phyloP scores from a whole-genome alignment of 2,797 vertebrate species.

The Poeciliopsis infans region DNA sequence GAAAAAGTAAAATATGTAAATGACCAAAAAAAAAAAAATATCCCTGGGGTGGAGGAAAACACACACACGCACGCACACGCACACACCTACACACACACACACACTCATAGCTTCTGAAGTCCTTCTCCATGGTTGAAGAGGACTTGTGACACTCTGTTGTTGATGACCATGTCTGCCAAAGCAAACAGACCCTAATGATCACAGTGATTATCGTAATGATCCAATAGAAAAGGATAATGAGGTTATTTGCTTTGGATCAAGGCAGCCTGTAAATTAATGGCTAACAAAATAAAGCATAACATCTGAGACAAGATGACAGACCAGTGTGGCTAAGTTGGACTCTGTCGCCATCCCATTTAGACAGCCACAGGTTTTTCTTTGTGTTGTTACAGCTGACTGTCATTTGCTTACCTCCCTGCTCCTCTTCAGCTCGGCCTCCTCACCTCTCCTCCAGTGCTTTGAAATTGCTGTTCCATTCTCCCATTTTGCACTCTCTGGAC shows the following conservation, averaged over 20 bases:
- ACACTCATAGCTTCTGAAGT: conserved; percentile 27
- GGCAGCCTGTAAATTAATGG: conserved; percentile 69
- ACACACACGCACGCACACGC: background rate
- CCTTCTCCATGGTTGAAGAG: conserved; percentile 35
- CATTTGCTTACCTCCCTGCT: conserved; percentile 23
- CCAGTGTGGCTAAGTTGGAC: conserved; percentile 33
- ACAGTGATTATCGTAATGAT: conserved; percentile 81
- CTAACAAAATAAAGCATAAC: conserved; percentile 39
- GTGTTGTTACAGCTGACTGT: conserved; percentile 18
- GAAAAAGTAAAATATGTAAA: background rate
- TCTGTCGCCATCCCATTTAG: conserved; percentile 8
- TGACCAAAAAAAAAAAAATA: background rate
- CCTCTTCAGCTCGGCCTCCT: conserved; percentile 9
- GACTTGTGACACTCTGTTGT: conserved; percentile 55
- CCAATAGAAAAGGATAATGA: conserved; percentile 78
- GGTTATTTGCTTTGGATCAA: conserved; percentile 80
- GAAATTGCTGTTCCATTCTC: conserved; percentile 48
- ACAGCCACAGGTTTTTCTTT: conserved; percentile 30
- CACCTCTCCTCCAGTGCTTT: conserved; percentile 36
- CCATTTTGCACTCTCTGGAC: conserved; percentile 46
- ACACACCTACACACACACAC: too few relatives aligned
- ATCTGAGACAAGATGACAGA: conserved; percentile 51
- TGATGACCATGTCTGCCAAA: conserved; percentile 69
- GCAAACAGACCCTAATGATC: conserved; percentile 75
- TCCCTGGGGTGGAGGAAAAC: too few relatives aligned